Evolutionary conservation across 2,797 vertebrate species (phyloP).

Genomic region (Acomys russatus): DNA sequence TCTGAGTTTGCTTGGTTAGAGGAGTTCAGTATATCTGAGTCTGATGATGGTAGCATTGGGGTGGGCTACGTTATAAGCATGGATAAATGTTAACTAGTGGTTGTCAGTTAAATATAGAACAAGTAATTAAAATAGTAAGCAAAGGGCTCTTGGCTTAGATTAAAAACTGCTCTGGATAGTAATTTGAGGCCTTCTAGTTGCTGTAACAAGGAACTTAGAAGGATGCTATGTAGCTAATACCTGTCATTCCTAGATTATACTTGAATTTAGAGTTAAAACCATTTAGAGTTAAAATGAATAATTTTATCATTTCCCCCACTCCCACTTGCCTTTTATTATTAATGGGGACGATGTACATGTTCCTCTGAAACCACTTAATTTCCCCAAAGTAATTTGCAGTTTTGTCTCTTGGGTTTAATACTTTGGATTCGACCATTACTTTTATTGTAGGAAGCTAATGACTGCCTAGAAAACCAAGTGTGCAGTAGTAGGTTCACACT

Average conservation of each 20-base stretch:
- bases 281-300: constrained; percentile 57
- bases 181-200: constrained; percentile 48
- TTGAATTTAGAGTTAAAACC: constrained; percentile 72
- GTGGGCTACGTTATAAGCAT: constrained; percentile 28
- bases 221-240: constrained; percentile 44
- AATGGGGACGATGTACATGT: constrained; percentile 53
- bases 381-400: constrained; percentile 74
- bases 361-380: constrained; percentile 75
- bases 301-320: constrained; percentile 58
- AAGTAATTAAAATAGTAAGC: constrained; percentile 65
- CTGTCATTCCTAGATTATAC: constrained; percentile 51
- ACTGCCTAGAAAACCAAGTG: constrained; percentile 57
- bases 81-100: constrained; percentile 54
- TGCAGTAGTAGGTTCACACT: constrained; percentile 45
- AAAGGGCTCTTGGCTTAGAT: constrained; percentile 25
- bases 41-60: neutral
- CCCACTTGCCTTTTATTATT: constrained; percentile 65
- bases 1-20: constrained; percentile 45
- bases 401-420: constrained; percentile 67
- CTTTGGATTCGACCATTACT: constrained; percentile 48
- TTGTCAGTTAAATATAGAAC: constrained; percentile 63
- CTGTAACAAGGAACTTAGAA: constrained; percentile 53
- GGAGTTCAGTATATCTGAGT: constrained; percentile 24
- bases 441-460: constrained; percentile 69
- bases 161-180: constrained; percentile 55